Base-by-base conservation (phyloP, 1,140 invertebrate species). In the Neodiprion fabricii region DNA sequence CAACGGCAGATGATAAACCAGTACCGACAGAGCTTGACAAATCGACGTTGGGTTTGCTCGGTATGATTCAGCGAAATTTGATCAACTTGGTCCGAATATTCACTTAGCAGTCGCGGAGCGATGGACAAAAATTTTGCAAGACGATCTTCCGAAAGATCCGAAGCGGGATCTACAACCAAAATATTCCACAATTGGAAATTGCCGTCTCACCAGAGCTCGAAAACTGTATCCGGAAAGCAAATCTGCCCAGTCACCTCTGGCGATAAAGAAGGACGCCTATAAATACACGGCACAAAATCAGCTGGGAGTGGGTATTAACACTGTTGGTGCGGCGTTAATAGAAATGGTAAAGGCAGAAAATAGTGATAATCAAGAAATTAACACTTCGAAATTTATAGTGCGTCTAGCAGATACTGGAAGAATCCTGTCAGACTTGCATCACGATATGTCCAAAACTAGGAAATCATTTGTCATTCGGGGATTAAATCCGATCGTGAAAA, bases 401-500 rank as follows among this genome's bases (percentile, higher is more conserved):
- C 53, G 4, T 61, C 53, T 61, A 5, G 53, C 53, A 67, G 71
- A 72, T 12, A 61, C 48, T 28, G 71, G 10, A 70, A 67, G 48
- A 49, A 74, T 74, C 73, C 68, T 76, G 4, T 49, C 65, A 1
- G 72, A 76, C 47, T 47, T 76, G 7, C 75, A 76, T 40, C 48
- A 76, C 49, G 67, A 69, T 9, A 66, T 74, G 12, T 74, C 70
- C n/a, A 12, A 70, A 40, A 71, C 72, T 5, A 73, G 72, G 12
- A 61, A 68, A 71, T 73, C 67, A 11, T 73, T 71, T 9, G 74
- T 76, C 5, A 70, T 28, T 1, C 72, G 69, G 17, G 69, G 48
- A 14, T 48, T 76, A n/a, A 74, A 73, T 67, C 23, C 21, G 40
- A 48, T 74, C 1, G 72, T 76, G 0, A 74, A 49, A 66, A 50